Conservation (phyloP, 2,113 vertebrate species). For the Oophaga pumilio region DNA sequence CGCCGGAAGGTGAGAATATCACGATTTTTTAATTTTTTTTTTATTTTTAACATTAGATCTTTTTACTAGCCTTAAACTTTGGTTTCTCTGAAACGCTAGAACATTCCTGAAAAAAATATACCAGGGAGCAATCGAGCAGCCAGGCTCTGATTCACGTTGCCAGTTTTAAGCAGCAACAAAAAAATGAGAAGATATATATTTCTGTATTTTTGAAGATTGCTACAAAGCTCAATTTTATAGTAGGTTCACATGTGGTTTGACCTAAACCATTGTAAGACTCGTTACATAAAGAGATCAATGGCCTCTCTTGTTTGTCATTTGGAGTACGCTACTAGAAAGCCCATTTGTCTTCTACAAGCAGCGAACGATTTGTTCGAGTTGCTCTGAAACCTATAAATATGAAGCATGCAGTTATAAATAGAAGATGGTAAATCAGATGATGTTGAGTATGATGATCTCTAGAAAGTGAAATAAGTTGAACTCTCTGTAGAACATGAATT, state of each 20-base stretch:
- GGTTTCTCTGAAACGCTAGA: too few species aligned
- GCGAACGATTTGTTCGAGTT: not conserved
- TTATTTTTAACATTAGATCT: too few species aligned
- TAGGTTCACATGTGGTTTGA: not conserved
- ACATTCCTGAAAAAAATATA: too few species aligned
- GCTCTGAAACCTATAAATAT: slow-evolving; percentile 34
- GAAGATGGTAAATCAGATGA: slow-evolving; percentile 14
- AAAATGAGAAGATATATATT: not conserved
- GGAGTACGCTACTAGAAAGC: not conserved
- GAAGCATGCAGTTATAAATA: slow-evolving; percentile 8
- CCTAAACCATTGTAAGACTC: not conserved
- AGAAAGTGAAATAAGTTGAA: slow-evolving; percentile 1
- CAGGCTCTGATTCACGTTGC: too few species aligned
- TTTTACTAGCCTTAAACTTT: too few species aligned
- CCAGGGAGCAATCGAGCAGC: too few species aligned
- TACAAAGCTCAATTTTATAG: not conserved
- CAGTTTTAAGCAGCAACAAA: not conserved
- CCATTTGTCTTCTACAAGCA: not conserved
- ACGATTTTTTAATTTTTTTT: too few species aligned
- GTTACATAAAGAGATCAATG: not conserved
- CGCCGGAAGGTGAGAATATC: too few species aligned
- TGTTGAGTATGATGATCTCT: not conserved
- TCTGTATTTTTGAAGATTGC: not conserved
- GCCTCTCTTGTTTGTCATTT: not conserved
- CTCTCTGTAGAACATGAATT: not conserved